Evolutionary conservation across 2,113 vertebrate genomes (phyloP).

Genomic region (Pseudorasbora parva): DNA sequence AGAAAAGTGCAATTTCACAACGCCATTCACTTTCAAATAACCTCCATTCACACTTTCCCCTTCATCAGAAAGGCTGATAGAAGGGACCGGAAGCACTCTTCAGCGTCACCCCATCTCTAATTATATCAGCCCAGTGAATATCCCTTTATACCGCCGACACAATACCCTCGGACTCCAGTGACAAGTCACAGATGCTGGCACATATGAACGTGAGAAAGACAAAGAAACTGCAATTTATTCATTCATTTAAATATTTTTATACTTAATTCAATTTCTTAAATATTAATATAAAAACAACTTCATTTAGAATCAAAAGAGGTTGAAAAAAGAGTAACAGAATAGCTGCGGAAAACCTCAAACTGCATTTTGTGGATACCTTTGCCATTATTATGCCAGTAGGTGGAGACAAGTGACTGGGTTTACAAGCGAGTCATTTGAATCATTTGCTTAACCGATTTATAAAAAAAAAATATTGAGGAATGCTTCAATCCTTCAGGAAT

Average conservation of each 20-base stretch:
- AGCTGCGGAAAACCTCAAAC: no score
- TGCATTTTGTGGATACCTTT: no score
- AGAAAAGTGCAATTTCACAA: slow-evolving; percentile 48
- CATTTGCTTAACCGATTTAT: background rate
- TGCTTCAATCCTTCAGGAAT: background rate
- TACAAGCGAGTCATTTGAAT: background rate
- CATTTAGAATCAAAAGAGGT: background rate
- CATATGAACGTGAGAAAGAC: background rate
- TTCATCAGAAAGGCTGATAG: slow-evolving; percentile 21
- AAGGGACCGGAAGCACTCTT: slow-evolving; percentile 18
- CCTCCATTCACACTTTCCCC: slow-evolving; percentile 49
- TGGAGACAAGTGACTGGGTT: background rate
- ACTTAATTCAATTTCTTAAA: no score
- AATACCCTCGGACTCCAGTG: background rate
- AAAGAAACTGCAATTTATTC: background rate
- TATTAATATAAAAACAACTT: background rate
- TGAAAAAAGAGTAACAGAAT: background rate
- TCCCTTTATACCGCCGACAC: slow-evolving; percentile 1
- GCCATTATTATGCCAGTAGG: background rate
- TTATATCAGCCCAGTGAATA: slow-evolving; percentile 33
- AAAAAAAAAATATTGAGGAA: background rate
- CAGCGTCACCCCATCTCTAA: slow-evolving; percentile 41
- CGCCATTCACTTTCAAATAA: slow-evolving; percentile 58
- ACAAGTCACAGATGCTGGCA: background rate
- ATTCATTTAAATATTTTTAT: background rate